Conservation (phyloP, 2,888 invertebrate species). For the Anorthoa munda region DNA sequence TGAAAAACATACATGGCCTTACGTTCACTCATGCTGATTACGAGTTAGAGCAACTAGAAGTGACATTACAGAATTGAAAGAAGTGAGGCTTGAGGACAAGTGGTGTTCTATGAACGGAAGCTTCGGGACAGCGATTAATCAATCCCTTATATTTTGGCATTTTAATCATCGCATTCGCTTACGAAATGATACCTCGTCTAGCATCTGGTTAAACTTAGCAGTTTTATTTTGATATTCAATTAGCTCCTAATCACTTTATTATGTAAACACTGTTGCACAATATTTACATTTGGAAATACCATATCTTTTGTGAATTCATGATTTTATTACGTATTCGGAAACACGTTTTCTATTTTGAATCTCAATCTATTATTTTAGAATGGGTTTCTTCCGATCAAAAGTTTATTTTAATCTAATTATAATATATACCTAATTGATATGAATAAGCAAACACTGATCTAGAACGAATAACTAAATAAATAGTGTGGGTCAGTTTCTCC, state of each 20-base stretch:
- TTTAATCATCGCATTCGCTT: no score
- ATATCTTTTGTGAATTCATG: not conserved
- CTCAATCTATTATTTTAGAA: not conserved
- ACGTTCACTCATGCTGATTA: constrained; percentile 72
- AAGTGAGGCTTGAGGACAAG: no score
- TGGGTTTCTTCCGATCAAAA: not conserved
- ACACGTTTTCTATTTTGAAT: constrained; percentile 13
- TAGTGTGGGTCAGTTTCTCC: no score
- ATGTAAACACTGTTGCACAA: constrained; percentile 2
- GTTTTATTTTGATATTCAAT: not conserved
- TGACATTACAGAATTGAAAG: constrained; percentile 16
- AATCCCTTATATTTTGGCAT: no score
- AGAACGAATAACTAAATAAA: not conserved
- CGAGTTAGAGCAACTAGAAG: constrained; percentile 58
- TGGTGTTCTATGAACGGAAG: no score
- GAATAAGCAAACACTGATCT: not conserved
- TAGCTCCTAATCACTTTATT: not conserved
- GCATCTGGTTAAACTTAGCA: not conserved
- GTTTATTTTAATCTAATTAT: not conserved
- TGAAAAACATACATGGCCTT: constrained; percentile 73
- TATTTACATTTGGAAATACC: constrained; percentile 15
- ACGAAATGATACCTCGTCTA: no score
- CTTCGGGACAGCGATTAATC: no score
- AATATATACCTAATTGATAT: not conserved
- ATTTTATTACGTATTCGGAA: not conserved